Evolutionary conservation across 1,140 invertebrate genomes (phyloP), one percentile per base, ranked within the genome.

Genomic region (Cherax quadricarinatus): DNA sequence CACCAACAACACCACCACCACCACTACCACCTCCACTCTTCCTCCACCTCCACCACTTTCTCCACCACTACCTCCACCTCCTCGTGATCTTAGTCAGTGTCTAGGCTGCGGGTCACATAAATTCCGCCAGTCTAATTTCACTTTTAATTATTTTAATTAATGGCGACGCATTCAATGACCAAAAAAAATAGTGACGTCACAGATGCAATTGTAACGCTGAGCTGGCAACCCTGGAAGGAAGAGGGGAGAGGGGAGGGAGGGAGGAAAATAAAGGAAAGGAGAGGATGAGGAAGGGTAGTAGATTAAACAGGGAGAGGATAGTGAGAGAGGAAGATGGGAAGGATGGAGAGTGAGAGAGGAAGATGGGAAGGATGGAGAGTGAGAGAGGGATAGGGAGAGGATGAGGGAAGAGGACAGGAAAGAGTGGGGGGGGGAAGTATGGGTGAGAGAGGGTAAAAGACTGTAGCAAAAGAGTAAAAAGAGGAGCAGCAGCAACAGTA

Each of bases 101-200:
- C 85, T 86, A 66, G 48, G 66, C 24, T 30, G 12, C 49, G 62
- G 60, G n/a, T 81, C 75, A 88, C 78, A 88, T 88, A 88, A 88
- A 88, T 88, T 88, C 81, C 73, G 51, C 30, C 53, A 53, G 75
- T 81, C 87, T 81, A 78, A 88, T 89, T 82, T 89, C 79, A 82
- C 87, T 89, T 82, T 89, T 89, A 89, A 82, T 89, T 82, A 89
- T 82, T 88, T 41, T 60, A 88, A 88, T 88, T 80, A 88, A 88
- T 88, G 87, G 87, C 78, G 75, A 62, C 78, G 78, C 87, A 53
- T 88, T 81, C 75, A 81, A 81, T 60, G 87, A 66, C 70, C 84
- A 49, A 75, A 87, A 87, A 80, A 88, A 88, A 81, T 81, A 62
- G 81, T 79, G 87, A 88, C 75, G 87, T 88, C 87, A n/a, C 21